Evolutionary conservation across 2,113 vertebrate genomes (phyloP).

Genomic region (Suncus etruscus): DNA sequence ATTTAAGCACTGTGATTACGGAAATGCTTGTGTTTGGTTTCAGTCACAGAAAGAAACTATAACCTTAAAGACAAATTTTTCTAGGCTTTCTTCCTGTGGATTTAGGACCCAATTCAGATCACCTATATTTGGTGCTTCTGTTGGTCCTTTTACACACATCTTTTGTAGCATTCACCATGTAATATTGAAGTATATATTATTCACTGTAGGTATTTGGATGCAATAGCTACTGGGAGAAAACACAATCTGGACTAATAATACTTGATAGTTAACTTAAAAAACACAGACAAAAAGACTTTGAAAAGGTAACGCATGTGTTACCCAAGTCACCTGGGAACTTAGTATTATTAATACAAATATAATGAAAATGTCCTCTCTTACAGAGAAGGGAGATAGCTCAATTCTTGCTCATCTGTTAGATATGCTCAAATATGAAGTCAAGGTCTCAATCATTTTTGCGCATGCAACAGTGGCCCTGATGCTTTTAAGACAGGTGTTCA

Average conservation of each 20-base stretch:
- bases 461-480: neutral
- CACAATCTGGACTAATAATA: neutral
- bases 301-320: slow-evolving; percentile 22
- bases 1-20: no score
- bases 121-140: neutral
- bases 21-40: no score
- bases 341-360: neutral
- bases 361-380: neutral
- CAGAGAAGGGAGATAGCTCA: neutral
- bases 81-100: neutral
- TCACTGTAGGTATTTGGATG: neutral
- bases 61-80: neutral
- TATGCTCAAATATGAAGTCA: neutral
- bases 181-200: neutral
- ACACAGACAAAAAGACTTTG: neutral
- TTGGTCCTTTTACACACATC: neutral
- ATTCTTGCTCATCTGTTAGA: neutral
- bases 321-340: neutral
- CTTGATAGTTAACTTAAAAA: neutral
- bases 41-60: neutral
- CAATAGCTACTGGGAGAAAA: neutral
- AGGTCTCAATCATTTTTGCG: neutral
- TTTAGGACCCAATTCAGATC: no score
- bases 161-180: neutral
- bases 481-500: neutral